Evolutionary conservation across 2,113 vertebrate genomes (phyloP), one percentile per base, ranked within the genome.

Genomic region (Cyanoliseus patagonus): DNA sequence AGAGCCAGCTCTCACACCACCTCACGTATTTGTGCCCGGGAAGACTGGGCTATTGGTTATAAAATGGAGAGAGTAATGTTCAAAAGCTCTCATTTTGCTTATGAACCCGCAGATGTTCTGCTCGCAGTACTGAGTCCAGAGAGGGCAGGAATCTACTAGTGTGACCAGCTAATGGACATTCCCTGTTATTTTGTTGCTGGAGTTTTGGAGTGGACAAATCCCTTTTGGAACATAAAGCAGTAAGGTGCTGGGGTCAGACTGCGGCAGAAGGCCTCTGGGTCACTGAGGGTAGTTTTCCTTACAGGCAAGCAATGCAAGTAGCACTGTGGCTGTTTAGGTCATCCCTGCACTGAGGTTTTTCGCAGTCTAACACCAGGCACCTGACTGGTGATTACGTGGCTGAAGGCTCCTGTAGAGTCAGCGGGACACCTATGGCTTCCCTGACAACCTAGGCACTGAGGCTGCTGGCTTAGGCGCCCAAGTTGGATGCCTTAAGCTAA

Each of bases 301-400:
- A 19, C 7, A 31, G 31, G 31, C 27, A 47, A 70, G 30, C n/a
- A 62, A 24, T 0, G 0, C 41, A 27, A 53, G 10, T 51, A 59
- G 35, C 0, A 0, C 18, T 33, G 18, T 46, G 53, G 73, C 44
- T 75, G 24, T 44, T 73, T 8, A 83, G 55, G 63, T 41, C 57
- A 59, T 33, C 42, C 30, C 39, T 24, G 30, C 17, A 3, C 35
- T 49, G 73, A 4, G 28, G 2, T 18, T 83, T 75, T 83, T 86
- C 55, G 49, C 18, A 31, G 52, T 67, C 66, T 46, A 35, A 52
- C 30, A 63, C 68, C 55, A 82, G 79, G 41, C 20, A 20, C 24
- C 7, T 30, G 4, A 41, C 23, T 23, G 10, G 39, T 51, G 63
- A 31, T 16, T 7, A 23, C 16, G 39, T 35, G 49, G 47, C 76